These are phyloP conservation scores for Loxodonta africana DNA, from an alignment of 2,113 vertebrate genomes.

Conservation along the genomic window DNA sequence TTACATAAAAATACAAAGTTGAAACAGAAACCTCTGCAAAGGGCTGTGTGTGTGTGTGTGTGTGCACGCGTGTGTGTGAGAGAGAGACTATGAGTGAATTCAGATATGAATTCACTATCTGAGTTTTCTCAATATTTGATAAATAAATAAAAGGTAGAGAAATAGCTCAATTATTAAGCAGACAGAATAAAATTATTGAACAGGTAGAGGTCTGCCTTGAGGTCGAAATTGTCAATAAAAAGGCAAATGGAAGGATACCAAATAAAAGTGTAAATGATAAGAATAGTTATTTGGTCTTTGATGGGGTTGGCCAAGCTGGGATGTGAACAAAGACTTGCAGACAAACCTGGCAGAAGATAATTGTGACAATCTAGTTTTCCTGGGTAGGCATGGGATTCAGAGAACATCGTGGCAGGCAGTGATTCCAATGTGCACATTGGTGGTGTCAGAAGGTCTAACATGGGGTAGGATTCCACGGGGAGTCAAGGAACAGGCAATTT, in stretches of 20 bases:
- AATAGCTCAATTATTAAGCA: slow-evolving; percentile 15
- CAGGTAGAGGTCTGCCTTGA: background rate
- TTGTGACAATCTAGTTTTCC: background rate
- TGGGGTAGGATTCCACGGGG: background rate
- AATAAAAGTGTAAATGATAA: background rate
- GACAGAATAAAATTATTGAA: background rate
- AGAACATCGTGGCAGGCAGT: background rate
- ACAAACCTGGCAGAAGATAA: background rate
- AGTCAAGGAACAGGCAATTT: background rate
- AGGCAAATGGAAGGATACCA: background rate
- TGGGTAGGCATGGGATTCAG: background rate
- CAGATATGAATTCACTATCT: background rate
- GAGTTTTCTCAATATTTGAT: background rate
- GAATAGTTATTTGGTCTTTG: background rate
- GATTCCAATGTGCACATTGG: background rate
- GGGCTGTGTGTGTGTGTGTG: background rate
- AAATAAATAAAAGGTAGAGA: slow-evolving; percentile 36
- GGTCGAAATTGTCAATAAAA: background rate
- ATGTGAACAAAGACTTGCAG: background rate
- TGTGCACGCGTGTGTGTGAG: no score
- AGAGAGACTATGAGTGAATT: no score
- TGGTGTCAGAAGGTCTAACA: background rate
- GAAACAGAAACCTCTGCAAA: background rate
- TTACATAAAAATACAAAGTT: slow-evolving; percentile 24
- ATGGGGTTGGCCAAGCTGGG: no score